Conservation (phyloP, 2,113 vertebrate genomes). For the Crotalus tigris region DNA sequence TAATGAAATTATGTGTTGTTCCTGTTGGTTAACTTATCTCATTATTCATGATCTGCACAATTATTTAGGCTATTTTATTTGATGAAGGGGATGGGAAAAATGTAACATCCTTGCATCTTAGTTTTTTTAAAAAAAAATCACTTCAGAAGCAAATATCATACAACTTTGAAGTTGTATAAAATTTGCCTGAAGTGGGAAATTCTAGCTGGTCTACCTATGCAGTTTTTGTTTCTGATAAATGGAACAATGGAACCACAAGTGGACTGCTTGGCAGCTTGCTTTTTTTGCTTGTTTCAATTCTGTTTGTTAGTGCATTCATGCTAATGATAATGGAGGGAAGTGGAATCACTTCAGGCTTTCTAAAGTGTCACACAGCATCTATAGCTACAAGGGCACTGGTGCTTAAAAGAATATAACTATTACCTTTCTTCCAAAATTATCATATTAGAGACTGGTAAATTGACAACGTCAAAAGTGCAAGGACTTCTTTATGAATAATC, state of each 20-base stretch:
- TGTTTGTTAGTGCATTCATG: not conserved
- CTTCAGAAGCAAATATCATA: not conserved
- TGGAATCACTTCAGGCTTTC: not conserved
- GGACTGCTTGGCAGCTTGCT: not conserved
- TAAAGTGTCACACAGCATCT: not conserved
- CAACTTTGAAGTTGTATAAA: not conserved
- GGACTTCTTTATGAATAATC: constrained; percentile 11
- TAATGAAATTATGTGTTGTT: not conserved
- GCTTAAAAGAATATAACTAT: not conserved
- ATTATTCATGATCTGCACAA: not conserved
- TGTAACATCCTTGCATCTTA: not conserved
- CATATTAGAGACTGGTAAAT: constrained; percentile 12
- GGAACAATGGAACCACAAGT: not conserved
- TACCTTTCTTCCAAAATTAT: not conserved
- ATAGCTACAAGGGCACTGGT: not conserved
- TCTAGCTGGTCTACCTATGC: not conserved
- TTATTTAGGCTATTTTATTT: not conserved
- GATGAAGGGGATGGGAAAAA: not conserved
- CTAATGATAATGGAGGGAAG: not conserved
- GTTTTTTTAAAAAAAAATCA: not conserved
- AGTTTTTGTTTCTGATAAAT: not conserved
- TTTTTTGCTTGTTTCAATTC: not conserved
- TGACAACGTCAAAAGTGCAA: constrained; percentile 12
- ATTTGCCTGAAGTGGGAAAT: not conserved
- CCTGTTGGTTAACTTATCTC: not conserved